Evolutionary conservation across 2,888 invertebrate genomes (phyloP).

Genomic region (Sceliomorpha sp.): DNA sequence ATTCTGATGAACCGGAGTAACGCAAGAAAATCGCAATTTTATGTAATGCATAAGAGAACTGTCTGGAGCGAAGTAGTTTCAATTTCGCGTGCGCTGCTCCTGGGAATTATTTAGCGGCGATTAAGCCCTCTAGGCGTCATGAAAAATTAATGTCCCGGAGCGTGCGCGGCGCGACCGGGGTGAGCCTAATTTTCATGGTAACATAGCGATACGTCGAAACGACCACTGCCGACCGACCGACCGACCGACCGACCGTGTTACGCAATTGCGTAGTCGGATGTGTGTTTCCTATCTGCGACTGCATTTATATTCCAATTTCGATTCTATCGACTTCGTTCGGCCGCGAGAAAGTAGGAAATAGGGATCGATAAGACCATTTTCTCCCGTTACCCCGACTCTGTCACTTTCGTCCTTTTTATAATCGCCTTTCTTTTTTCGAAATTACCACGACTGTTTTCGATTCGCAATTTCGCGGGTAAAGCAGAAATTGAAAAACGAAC

Average conservation of each 20-base stretch:
- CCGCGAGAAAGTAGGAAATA: constrained; percentile 16
- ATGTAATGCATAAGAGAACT: constrained; percentile 11
- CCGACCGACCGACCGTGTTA: constrained; percentile 14
- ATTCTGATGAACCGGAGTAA: constrained; percentile 10
- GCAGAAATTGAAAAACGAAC: too few relatives aligned
- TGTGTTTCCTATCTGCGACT: constrained; percentile 19
- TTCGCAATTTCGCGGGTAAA: too few relatives aligned
- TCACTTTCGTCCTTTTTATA: too few relatives aligned
- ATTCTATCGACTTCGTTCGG: neutral
- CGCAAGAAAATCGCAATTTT: constrained; percentile 30
- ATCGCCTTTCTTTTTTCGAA: too few relatives aligned
- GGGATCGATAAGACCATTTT: constrained; percentile 6
- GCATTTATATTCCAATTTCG: constrained; percentile 25
- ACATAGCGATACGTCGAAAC: constrained; percentile 26
- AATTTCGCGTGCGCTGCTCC: constrained; percentile 26
- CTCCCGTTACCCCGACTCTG: constrained; percentile 12
- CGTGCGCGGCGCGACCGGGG: constrained; percentile 24
- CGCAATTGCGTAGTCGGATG: constrained; percentile 18
- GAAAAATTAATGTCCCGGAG: constrained; percentile 62
- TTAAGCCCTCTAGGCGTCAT: constrained; percentile 61
- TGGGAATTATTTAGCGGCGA: constrained; percentile 57
- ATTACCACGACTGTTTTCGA: too few relatives aligned
- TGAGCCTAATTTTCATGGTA: constrained; percentile 41
- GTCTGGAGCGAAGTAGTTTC: constrained; percentile 34
- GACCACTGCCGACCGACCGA: constrained; percentile 19